Conservation (phyloP, 2,888 invertebrate genomes). For the Pimpla rufipes region DNA sequence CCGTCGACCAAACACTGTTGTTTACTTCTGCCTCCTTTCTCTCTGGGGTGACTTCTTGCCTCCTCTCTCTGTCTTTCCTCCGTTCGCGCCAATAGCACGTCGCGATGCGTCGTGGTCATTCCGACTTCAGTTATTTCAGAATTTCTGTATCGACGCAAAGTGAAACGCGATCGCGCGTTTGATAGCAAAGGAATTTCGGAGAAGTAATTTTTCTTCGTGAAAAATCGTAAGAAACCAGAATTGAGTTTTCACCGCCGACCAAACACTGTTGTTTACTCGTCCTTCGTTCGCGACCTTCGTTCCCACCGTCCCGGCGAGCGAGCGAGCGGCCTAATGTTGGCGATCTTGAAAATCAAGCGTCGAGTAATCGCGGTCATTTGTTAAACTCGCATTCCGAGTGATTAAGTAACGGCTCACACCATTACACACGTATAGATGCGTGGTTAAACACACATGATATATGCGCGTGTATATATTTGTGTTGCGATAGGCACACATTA, state of each 20-base stretch:
- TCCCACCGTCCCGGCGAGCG: too few relatives aligned
- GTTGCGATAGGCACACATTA: constrained; percentile 12
- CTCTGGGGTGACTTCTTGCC: constrained; percentile 62
- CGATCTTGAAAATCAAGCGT: constrained; percentile 41
- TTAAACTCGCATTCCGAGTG: constrained; percentile 50
- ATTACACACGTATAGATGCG: constrained; percentile 1
- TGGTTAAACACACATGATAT: constrained; percentile 17
- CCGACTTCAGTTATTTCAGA: constrained; percentile 42
- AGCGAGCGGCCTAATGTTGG: not conserved
- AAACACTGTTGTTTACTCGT: not conserved
- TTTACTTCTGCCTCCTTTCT: too few relatives aligned
- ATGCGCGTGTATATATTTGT: not conserved
- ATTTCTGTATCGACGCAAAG: not conserved
- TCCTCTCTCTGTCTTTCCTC: constrained; percentile 44
- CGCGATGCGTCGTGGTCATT: too few relatives aligned
- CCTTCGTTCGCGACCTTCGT: constrained; percentile 20
- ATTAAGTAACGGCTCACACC: constrained; percentile 25
- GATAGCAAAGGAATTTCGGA: too few relatives aligned
- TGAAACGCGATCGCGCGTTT: not conserved
- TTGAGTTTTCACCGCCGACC: not conserved
- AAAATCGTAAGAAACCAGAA: not conserved
- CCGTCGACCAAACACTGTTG: too few relatives aligned
- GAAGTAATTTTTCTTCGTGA: not conserved
- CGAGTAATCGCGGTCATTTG: constrained; percentile 38
- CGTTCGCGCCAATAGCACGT: not conserved